phyloP scores from a whole-genome alignment of 2,888 invertebrate genomes.

The Pediacus dermestoides region DNA sequence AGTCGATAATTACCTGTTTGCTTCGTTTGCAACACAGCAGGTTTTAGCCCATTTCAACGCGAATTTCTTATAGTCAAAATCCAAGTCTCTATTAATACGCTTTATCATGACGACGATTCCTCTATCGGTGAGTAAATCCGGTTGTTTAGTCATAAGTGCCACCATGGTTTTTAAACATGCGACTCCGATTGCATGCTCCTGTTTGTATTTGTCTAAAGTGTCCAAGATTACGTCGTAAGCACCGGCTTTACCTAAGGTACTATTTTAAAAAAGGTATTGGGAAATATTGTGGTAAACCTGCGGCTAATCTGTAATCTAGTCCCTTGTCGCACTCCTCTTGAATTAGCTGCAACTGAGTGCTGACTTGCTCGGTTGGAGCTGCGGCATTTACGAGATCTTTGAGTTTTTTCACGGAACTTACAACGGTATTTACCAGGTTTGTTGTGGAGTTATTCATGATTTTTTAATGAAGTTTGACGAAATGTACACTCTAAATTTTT shows the following conservation, averaged over 20 bases:
- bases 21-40: slow-evolving; percentile 80
- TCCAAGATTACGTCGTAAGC: slow-evolving; percentile 65
- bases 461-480: no score
- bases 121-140: slow-evolving; percentile 70
- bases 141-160: slow-evolving; percentile 72
- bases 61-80: slow-evolving; percentile 55
- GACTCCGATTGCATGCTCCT: slow-evolving; percentile 39
- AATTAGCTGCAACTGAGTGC: slow-evolving; percentile 30
- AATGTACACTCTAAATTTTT: no score
- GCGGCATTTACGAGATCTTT: slow-evolving; percentile 45
- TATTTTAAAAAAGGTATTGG: no score
- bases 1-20: no score
- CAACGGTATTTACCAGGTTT: no score
- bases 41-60: slow-evolving; percentile 67
- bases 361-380: slow-evolving; percentile 20
- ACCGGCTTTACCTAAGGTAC: slow-evolving; percentile 57
- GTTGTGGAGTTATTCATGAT: no score
- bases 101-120: slow-evolving; percentile 63
- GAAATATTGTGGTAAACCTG: no score
- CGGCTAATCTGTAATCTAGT: slow-evolving; percentile 69
- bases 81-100: slow-evolving; percentile 43
- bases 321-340: slow-evolving; percentile 64
- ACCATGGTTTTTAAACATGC: slow-evolving; percentile 54
- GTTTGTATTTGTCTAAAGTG: slow-evolving; percentile 52
- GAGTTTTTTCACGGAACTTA: slow-evolving; percentile 54